Evolutionary conservation across 2,888 invertebrate genomes (phyloP).

Genomic region (Poecilus cupreus): DNA sequence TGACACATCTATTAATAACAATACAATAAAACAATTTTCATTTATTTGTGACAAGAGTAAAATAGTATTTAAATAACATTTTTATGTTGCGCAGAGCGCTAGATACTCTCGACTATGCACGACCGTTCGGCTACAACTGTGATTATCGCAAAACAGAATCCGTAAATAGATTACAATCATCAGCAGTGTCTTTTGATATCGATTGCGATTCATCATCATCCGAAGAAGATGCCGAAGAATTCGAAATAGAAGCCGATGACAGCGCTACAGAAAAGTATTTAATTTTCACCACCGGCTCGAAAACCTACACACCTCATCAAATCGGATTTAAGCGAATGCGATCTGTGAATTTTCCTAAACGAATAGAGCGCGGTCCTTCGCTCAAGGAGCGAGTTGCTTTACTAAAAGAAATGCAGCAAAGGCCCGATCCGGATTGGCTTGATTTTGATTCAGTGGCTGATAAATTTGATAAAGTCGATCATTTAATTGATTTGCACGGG

Average conservation of each 20-base stretch:
- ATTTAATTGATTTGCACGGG: constrained; percentile 87
- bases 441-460: constrained; percentile 81
- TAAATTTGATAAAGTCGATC: constrained; percentile 84
- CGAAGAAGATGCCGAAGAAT: constrained; percentile 68
- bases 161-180: constrained; percentile 61
- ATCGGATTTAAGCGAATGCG: constrained; percentile 85
- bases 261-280: constrained; percentile 81
- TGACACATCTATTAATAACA: not conserved
- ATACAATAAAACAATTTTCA: not conserved
- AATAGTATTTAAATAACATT: not conserved
- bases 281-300: constrained; percentile 88
- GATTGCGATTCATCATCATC: constrained; percentile 66
- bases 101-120: constrained; percentile 74
- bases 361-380: constrained; percentile 81
- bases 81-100: constrained; percentile 23
- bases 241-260: constrained; percentile 65
- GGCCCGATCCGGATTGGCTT: constrained; percentile 80
- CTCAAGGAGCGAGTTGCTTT: constrained; percentile 74
- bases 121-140: constrained; percentile 78
- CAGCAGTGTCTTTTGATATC: constrained; percentile 13
- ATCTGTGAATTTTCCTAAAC: constrained; percentile 80
- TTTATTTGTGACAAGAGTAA: no score
- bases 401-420: constrained; percentile 68
- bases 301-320: constrained; percentile 90
- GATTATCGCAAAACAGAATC: constrained; percentile 77